Evolutionary conservation across 2,113 vertebrate species (phyloP), one percentile per base, ranked within the genome.

Genomic region (Camarhynchus parvulus): DNA sequence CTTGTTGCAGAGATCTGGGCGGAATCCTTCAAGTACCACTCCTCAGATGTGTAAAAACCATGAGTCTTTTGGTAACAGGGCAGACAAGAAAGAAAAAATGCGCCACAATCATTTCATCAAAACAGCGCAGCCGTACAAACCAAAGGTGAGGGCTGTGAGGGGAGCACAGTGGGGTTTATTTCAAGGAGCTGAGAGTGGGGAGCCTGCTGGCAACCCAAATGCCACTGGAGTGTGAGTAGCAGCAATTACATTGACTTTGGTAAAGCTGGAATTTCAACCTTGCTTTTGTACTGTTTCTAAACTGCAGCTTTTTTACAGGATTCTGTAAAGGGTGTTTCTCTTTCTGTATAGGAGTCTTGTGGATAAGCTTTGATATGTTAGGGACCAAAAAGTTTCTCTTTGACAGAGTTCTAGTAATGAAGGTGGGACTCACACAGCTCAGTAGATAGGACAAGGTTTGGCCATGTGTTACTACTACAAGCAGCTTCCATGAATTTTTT

Each of bases 71-170:
- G 99, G 99, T 91, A 99, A 98, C 92, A 98, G 99, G 94, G 99
- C 99, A 63, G 99, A 99, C 96, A 99, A 99, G 97, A 99, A 99
- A 85, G 99, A 99, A 96, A 99, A 99, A 97, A 99, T 98, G 58
- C 98, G 99, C 78, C 99, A 99, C 95, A 99, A 99, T 97, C 99
- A 99, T 96, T 99, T 99, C 97, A 99, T 99, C 96, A 99, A 99
- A 97, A 99, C 99, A 50, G 99, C 99, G 3, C 99, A 99, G 97
- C 99, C 99, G 0, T 99, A 99, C 97, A 99, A 99, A 98, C 99
- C 99, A 96, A 99, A 99, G 98, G 99, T 99, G 97, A 23, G 41
- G 91, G 41, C 39, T 17, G 56, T 35, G 21, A 56, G 42, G 58
- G 66, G 49, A 67, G 0, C 10, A 1, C 0, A 0, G 4, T 5